Evolutionary conservation across 2,113 vertebrate species (phyloP), one percentile per base, ranked within the genome.

Genomic region (Poicephalus gulielmi): DNA sequence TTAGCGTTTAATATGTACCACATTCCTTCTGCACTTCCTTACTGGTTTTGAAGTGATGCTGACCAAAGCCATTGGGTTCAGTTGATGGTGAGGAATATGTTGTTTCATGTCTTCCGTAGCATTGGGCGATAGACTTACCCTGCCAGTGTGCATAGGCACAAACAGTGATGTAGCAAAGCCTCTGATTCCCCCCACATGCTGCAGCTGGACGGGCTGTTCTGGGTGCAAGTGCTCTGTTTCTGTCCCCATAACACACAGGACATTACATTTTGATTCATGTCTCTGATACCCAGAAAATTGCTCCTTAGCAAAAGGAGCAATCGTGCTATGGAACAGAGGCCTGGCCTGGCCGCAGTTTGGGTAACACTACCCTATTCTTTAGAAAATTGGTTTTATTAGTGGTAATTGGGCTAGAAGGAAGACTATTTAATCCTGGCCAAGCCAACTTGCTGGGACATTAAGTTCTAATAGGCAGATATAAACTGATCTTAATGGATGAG

Each of bases 401-500:
- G 88, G 64, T 86, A 95, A 88, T 93, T 91, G 86, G 90, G 70
- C 91, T 93, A 64, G 81, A 88, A 96, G 92, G 82, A 83, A 91
- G 70, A 62, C 73, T 80, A 47, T 89, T 97, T 94, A 95, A 82
- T 94, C 53, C 86, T 75, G 91, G 91, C 94, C 91, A 91, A 52
- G 82, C 86, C 94, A 91, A 90, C 88, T 88, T 96, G 91, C 94
- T 92, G 92, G 96, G 87, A 95, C 96, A 95, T 94, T 93, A 93
- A 92, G 92, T 96, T 92, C 96, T 96, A 93, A 94, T n/a, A 85
- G 92, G 60, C 91, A 94, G 83, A 93, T 97, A 50, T 37, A 91
- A 96, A 83, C 93, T 67, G 94, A 90, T 88, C 87, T 91, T 90
- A 96, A 87, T 88, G 86, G 92, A 94, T 62, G 74, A 84, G 79